Evolutionary conservation across 2,888 invertebrate genomes (phyloP).

Genomic region (Macropis europaea): DNA sequence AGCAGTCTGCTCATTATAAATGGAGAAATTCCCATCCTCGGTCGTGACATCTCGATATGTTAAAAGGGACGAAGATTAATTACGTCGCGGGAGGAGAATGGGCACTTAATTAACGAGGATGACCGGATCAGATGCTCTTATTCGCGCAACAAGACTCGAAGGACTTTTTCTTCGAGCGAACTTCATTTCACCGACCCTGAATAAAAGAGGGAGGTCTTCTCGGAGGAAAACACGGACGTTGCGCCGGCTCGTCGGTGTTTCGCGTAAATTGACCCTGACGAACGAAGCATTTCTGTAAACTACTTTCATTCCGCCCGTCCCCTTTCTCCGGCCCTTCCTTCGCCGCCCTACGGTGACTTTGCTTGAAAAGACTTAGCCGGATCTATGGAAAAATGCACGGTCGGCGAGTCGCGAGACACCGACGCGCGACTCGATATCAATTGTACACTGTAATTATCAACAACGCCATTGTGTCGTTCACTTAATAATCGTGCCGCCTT

Average conservation of each 20-base stretch:
- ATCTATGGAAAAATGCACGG: slow-evolving; percentile 48
- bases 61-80: slow-evolving; percentile 52
- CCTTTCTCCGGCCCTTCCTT: too few species aligned
- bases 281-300: slow-evolving; percentile 57
- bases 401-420: slow-evolving; percentile 41
- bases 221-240: slow-evolving; percentile 8
- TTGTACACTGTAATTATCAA: slow-evolving; percentile 58
- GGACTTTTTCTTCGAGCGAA: slow-evolving; percentile 21
- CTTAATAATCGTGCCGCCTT: slow-evolving; percentile 22
- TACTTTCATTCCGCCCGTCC: slow-evolving; percentile 48
- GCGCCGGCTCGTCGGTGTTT: slow-evolving; percentile 10
- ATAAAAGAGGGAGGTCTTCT: slow-evolving; percentile 21
- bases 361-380: slow-evolving; percentile 27
- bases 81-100: slow-evolving; percentile 20
- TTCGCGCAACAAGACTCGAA: slow-evolving; percentile 19
- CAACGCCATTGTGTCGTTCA: slow-evolving; percentile 55
- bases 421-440: slow-evolving; percentile 42
- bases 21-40: too few species aligned
- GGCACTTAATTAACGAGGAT: slow-evolving; percentile 48
- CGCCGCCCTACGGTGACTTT: slow-evolving; percentile 10
- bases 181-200: slow-evolving; percentile 26
- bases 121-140: slow-evolving; percentile 28
- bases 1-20: too few species aligned
- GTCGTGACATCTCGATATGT: too few species aligned
- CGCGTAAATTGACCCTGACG: slow-evolving; percentile 60